phyloP scores from a whole-genome alignment of 2,797 vertebrate genomes.

The Sciurus vulgaris region DNA sequence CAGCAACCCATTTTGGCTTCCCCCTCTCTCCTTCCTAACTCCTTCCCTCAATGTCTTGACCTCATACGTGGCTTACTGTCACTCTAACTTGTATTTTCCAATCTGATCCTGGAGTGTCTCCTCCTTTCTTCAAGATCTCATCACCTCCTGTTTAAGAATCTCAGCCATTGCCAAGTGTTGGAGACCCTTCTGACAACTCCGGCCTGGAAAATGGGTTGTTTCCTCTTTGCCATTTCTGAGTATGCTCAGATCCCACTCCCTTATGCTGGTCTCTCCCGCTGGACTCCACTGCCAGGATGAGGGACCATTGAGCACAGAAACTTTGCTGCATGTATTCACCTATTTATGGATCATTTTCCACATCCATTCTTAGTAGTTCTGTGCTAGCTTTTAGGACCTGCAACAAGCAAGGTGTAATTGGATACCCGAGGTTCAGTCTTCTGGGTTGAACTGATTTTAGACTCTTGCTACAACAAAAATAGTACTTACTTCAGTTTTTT shows the following conservation, averaged over 20 bases:
- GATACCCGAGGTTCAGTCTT: neutral
- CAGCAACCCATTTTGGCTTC: neutral
- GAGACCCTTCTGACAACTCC: neutral
- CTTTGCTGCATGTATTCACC: neutral
- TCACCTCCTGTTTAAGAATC: neutral
- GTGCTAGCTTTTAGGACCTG: neutral
- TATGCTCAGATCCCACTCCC: neutral
- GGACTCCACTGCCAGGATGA: neutral
- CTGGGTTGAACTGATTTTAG: neutral
- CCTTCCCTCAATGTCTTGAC: conserved; percentile 30
- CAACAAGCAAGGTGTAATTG: neutral
- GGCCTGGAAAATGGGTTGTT: neutral
- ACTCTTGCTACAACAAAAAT: neutral
- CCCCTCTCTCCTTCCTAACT: neutral
- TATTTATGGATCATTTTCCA: neutral
- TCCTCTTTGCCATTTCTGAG: neutral
- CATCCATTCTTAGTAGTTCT: neutral
- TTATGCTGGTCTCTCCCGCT: neutral
- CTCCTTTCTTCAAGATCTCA: neutral
- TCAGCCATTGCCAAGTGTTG: neutral
- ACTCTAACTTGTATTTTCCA: conserved; percentile 11
- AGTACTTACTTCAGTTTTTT: neutral
- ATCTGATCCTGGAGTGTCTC: conserved; percentile 1
- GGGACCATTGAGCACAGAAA: neutral
- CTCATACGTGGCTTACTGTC: neutral